Evolutionary conservation across 2,797 vertebrate genomes (phyloP).

Genomic region (Linurgus olivaceus): DNA sequence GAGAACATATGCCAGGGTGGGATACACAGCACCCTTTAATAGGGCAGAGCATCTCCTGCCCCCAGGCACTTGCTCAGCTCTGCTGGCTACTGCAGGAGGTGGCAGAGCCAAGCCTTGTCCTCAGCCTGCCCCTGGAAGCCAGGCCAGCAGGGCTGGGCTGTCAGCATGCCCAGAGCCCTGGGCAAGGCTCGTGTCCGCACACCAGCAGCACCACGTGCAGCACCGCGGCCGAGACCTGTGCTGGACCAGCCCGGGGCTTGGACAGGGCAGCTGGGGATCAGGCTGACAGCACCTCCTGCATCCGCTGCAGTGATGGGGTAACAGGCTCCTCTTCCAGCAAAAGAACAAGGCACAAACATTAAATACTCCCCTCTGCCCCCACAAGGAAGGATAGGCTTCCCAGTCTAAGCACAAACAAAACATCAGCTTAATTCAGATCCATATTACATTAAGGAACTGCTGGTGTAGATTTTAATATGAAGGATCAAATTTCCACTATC

Average conservation of each 20-base stretch:
- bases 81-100: not conserved
- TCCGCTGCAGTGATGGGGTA: not conserved
- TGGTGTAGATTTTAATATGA: not conserved
- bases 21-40: not conserved
- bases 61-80: not conserved
- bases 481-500: not conserved
- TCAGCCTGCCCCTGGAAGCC: not conserved
- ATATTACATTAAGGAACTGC: not conserved
- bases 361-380: not conserved
- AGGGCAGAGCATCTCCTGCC: not conserved
- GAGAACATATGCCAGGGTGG: conserved; percentile 41
- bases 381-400: not conserved
- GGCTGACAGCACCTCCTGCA: not conserved
- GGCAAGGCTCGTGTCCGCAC: not conserved
- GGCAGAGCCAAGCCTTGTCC: not conserved
- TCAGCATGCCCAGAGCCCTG: accelerated
- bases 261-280: accelerated
- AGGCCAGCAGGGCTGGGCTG: not conserved
- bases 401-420: not conserved
- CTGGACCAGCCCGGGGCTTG: accelerated
- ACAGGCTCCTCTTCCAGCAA: not conserved
- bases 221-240: accelerated
- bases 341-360: not conserved
- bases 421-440: not conserved
- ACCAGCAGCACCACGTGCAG: accelerated